Conservation (phyloP, 1,140 invertebrate species). For the Trichogramma pretiosum region DNA sequence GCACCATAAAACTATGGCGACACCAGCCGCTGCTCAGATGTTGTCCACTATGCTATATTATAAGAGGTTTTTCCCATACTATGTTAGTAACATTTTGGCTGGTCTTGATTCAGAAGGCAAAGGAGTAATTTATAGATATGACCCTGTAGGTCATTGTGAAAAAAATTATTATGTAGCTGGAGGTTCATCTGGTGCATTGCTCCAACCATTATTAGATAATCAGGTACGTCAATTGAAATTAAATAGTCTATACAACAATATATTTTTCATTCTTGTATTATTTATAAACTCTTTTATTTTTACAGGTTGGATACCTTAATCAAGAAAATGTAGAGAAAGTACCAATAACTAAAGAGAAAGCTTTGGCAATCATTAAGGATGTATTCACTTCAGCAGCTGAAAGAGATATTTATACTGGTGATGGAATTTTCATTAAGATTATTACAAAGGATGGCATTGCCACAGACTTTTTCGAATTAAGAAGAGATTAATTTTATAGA, state of each 20-base stretch:
- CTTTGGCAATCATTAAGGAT: constrained; percentile 81
- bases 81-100: constrained; percentile 89
- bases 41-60: constrained; percentile 93
- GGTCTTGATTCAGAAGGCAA: constrained; percentile 82
- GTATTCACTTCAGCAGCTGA: constrained; percentile 95
- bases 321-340: constrained; percentile 57
- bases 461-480: constrained; percentile 58
- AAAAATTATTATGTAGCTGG: constrained; percentile 68
- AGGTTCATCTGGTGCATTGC: constrained; percentile 71
- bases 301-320: constrained; percentile 76
- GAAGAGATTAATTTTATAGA: constrained; percentile 62
- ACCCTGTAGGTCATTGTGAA: constrained; percentile 93
- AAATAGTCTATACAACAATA: too few species aligned
- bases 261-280: too few species aligned
- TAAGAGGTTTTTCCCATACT: constrained; percentile 97
- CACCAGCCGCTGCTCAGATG: constrained; percentile 88
- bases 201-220: constrained; percentile 83
- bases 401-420: constrained; percentile 94
- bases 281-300: too few species aligned
- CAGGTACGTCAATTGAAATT: constrained; percentile 48
- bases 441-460: constrained; percentile 83
- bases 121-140: constrained; percentile 90
- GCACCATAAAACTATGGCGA: constrained; percentile 88
- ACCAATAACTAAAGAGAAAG: constrained; percentile 67
- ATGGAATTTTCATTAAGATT: constrained; percentile 79